A percentile compares a stretch with the other conserved stretches of the same genome.
These are phyloP conservation scores for Rhinella marina DNA, from an alignment of 2,797 vertebrate species.

Conservation along the genomic window DNA sequence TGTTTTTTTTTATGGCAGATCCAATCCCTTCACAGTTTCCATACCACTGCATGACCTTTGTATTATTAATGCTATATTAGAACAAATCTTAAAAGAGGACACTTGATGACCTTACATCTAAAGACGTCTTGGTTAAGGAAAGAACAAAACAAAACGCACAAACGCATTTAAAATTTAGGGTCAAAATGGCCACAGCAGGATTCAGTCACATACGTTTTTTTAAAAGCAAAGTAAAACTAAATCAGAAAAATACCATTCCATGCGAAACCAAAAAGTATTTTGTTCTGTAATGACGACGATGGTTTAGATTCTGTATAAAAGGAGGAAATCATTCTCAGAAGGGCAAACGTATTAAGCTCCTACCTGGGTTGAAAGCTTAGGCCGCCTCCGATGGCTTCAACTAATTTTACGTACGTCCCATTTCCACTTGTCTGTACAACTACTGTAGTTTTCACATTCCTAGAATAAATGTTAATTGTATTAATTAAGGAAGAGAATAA, in stretches of 20 bases:
- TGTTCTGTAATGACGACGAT: neutral
- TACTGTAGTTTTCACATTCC: constrained; percentile 70
- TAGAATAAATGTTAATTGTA: constrained; percentile 64
- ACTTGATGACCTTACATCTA: constrained; percentile 5
- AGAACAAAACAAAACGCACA: constrained; percentile 1
- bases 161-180: neutral
- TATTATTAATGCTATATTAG: neutral
- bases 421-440: constrained; percentile 62
- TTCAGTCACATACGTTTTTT: neutral
- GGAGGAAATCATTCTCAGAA: neutral
- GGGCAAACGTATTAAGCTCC: constrained; percentile 12
- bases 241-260: neutral
- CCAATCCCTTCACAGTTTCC: neutral
- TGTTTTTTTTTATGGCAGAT: neutral
- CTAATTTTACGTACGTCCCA: constrained; percentile 78
- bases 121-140: constrained; percentile 6
- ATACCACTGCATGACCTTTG: neutral
- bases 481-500: neutral
- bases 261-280: neutral
- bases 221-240: neutral
- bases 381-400: constrained; percentile 67
- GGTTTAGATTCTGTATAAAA: neutral
- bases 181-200: constrained; percentile 16
- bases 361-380: constrained; percentile 79
- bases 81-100: neutral